Conservation (phyloP, 2,797 vertebrate genomes). For the Bufotes viridis region DNA sequence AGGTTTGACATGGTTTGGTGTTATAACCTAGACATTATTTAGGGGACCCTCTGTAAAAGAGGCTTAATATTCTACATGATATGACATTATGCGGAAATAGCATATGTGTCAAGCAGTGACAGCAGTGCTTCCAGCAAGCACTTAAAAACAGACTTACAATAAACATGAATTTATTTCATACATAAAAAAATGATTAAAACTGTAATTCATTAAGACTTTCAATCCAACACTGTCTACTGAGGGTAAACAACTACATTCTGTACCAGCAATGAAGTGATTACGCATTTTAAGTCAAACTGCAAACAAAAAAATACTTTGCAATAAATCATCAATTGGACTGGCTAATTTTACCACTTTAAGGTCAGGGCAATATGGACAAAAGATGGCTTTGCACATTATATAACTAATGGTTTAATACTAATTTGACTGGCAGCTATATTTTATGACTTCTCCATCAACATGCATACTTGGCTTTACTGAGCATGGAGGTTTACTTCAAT, state of each 20-base stretch:
- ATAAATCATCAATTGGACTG: neutral
- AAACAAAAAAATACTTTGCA: neutral
- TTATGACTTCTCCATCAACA: neutral
- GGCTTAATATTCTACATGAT: neutral
- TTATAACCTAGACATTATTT: neutral
- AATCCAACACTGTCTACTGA: neutral
- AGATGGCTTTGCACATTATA: neutral
- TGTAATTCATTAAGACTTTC: neutral
- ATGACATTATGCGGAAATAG: neutral
- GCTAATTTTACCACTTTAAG: too few species aligned
- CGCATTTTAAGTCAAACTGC: neutral
- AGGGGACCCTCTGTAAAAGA: neutral
- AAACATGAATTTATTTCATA: constrained; percentile 5
- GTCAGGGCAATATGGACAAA: neutral
- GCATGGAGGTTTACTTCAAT: neutral
- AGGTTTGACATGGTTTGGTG: neutral
- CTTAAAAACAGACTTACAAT: neutral
- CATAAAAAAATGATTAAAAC: neutral
- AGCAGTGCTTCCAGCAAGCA: constrained; percentile 7
- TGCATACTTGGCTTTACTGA: neutral
- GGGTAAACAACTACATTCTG: neutral
- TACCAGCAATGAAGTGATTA: neutral
- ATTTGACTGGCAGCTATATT: neutral
- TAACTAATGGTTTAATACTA: neutral
- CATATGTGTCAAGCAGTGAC: constrained; percentile 2